Base-by-base conservation (phyloP, 2,888 invertebrate species). In the Byasa hedistus region DNA sequence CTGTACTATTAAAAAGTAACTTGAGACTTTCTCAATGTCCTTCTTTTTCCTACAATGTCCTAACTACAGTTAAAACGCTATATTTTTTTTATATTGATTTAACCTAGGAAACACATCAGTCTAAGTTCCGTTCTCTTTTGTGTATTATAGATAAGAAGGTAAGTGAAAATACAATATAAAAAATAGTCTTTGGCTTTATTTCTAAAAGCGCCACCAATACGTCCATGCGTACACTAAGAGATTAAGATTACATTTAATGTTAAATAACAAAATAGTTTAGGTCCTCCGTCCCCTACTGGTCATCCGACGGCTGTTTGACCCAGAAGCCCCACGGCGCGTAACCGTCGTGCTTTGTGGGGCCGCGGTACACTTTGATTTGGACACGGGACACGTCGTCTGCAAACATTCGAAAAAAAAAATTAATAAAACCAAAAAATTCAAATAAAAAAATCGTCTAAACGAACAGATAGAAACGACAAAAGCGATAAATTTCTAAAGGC, bases 291-390 rank as follows among this genome's bases (percentile, higher is more conserved):
- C 5, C 44, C 64, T 64, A 64, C 60, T 93, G 81, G 62, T 94
- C 93, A 73, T 94, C 94, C 0, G 94, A 93, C 4, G 95, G 95
- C 75, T 95, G 95, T 72, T 94, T 95, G 44, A 94, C 94, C 95
- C 95, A 95, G 80, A 93, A 95, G 3, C 95, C 95, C 93, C 95
- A 95, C 0, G 95, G 94, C 2, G 95, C 95, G 75, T 93, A 94
- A 27, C 93, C 91, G 68, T 93, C 93, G 70, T 93, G 89, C 73
- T 94, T 93, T 1, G 94, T 93, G 0, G 95, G 95, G 0, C 95
- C 95, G 70, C 95, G 84, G 84, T 95, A 95, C 54, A 95, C 95
- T 83, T 95, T 95, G 70, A 95, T 95, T 85, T 95, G 95, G 1
- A 95, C 95, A 62, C 95, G 84, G 3, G 93, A 93, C 19, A 92